These are phyloP conservation scores for Tethea ocularis DNA, from an alignment of 2,888 invertebrate species.

Conservation along the genomic window DNA sequence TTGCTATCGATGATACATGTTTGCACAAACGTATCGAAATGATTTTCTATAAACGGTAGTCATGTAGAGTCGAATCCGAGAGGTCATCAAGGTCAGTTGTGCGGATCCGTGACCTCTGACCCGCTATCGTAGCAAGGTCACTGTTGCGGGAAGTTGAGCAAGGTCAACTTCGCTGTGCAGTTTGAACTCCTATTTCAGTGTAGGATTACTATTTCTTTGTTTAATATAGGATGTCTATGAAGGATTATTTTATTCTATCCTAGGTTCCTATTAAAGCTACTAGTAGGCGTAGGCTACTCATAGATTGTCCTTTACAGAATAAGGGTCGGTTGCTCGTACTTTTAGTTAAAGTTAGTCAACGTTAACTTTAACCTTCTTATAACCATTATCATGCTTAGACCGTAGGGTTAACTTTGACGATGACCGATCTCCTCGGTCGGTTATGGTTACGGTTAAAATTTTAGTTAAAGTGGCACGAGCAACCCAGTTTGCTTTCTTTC, in stretches of 20 bases:
- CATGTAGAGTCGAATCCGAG: not conserved
- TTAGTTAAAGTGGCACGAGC: too few species aligned
- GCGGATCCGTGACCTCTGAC: constrained; percentile 16
- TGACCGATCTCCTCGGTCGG: too few species aligned
- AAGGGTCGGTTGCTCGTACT: too few species aligned
- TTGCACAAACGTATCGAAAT: not conserved
- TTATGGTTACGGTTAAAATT: too few species aligned
- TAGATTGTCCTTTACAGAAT: too few species aligned
- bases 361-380: too few species aligned
- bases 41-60: not conserved
- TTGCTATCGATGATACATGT: not conserved
- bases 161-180: constrained; percentile 22
- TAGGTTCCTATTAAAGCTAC: not conserved
- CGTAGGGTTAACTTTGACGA: too few species aligned
- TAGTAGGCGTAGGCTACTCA: too few species aligned
- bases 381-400: too few species aligned
- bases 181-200: constrained; percentile 19
- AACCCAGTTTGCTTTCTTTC: too few species aligned
- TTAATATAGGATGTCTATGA: not conserved
- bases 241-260: not conserved
- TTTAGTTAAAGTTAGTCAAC: too few species aligned
- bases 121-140: constrained; percentile 17
- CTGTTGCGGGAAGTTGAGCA: constrained; percentile 16
- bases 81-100: constrained; percentile 16
- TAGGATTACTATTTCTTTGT: constrained; percentile 4